Evolutionary conservation across 1,140 invertebrate genomes (phyloP).

Genomic region (Drosophila jambulina): DNA sequence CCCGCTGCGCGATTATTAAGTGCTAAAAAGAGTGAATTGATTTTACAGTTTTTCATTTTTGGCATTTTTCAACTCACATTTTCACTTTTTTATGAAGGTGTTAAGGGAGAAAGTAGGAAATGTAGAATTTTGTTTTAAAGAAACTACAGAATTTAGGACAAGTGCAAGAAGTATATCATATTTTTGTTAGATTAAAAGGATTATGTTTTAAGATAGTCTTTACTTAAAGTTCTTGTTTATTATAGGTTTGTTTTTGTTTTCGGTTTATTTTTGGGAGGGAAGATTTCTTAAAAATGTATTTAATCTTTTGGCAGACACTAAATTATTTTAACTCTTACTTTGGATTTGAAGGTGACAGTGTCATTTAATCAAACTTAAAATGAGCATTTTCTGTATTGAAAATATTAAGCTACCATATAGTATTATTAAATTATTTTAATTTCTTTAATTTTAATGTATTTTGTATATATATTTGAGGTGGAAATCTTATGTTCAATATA

Average conservation of each 20-base stretch:
- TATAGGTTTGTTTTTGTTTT: no score
- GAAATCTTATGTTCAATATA: neutral
- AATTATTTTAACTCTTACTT: neutral
- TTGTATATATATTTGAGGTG: no score
- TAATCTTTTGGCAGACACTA: no score
- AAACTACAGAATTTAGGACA: neutral
- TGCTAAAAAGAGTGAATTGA: slow-evolving; percentile 64
- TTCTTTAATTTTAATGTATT: neutral
- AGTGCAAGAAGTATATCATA: neutral
- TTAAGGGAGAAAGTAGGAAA: neutral
- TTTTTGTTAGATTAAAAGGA: neutral
- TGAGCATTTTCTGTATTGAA: neutral
- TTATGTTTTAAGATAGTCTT: neutral
- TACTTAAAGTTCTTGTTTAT: neutral
- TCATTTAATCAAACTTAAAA: neutral
- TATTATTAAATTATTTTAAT: neutral
- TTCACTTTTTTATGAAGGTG: slow-evolving; percentile 1
- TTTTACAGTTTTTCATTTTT: slow-evolving; percentile 29
- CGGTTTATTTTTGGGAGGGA: no score
- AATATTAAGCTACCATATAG: neutral
- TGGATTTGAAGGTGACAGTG: neutral
- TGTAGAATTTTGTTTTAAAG: no score
- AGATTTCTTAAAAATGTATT: neutral
- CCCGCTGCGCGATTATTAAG: slow-evolving; percentile 66
- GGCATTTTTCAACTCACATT: neutral